Base-by-base conservation (phyloP, 2,113 vertebrate genomes). In the Fregetta grallaria region DNA sequence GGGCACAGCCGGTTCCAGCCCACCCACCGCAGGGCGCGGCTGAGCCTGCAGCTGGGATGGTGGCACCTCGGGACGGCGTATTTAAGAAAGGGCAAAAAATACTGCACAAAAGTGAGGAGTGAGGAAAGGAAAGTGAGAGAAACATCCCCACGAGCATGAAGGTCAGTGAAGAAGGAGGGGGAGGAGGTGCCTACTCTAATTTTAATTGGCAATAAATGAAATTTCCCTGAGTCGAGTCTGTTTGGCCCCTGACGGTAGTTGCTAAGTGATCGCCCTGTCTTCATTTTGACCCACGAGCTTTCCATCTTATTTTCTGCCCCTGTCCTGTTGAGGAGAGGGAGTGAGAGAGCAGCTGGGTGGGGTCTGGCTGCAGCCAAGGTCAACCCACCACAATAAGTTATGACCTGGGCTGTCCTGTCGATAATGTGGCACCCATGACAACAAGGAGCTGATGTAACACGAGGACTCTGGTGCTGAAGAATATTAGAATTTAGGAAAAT, bases 1-100 rank as follows among this genome's bases (percentile, higher is more conserved):
- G 1, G 15, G 26, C 13, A 12, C 62, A 50, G 52, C 58, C 0
- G 1, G 19, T 58, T 81, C 59, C 42, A 42, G 18, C 53, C 2
- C 0, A 12, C 34, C 49, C 61, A 5, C 25, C 0, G 0, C 55
- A 27, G 44, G 49, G 52, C 4, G 3, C 0, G 0, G 65, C 50
- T 32, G 21, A 21, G 34, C 20, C 62, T 3, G 0, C 2, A 8
- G 67, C 7, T 3, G 0, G 4, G 30, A 7, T 1, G 1, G 38
- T 10, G 36, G 13, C 1, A 0, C 8, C n/a, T 25, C 0, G 0
- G 15, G 29, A 3, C 21, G 61, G 8, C 0, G 0, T 17, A 4
- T 6, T 5, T 40, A 34, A 59, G 59, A 53, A 80, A 53, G 26
- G 23, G 53, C 10, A 70, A 86, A 86, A 74, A 70, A 17, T 0